A percentile compares a stretch with the other conserved stretches of the same genome.
These are phyloP conservation scores for Coelopa frigida DNA, from an alignment of 1,140 invertebrate genomes.

Conservation along the genomic window DNA sequence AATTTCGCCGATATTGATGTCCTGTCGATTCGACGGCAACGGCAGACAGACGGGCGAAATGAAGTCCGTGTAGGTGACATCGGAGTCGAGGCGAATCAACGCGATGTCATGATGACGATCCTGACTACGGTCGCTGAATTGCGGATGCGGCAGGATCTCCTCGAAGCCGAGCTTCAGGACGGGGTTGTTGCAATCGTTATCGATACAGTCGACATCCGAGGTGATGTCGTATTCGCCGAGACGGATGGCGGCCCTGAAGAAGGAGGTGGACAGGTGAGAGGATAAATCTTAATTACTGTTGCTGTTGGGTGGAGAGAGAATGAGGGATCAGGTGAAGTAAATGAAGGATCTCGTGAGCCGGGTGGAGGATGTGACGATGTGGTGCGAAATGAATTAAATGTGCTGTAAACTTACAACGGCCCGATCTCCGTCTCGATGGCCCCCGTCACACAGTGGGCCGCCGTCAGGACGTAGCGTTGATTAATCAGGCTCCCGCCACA, in stretches of 20 bases:
- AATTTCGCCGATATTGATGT: conserved; percentile 45
- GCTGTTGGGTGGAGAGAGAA: no score
- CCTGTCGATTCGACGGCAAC: conserved; percentile 29
- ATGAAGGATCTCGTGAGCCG: no score
- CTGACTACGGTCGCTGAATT: conserved; percentile 49
- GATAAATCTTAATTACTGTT: no score
- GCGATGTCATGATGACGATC: conserved; percentile 62
- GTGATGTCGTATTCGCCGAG: conserved; percentile 57
- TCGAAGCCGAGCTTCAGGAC: conserved; percentile 50
- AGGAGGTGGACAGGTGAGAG: no score
- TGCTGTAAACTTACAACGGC: no score
- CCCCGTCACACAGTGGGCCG: conserved; percentile 66
- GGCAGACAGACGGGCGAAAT: conserved; percentile 71
- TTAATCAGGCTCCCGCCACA: conserved; percentile 68
- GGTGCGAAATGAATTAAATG: no score
- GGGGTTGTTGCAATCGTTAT: conserved; percentile 45
- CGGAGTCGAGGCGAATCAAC: conserved; percentile 51
- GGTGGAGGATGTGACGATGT: no score
- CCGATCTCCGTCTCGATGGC: conserved; percentile 38
- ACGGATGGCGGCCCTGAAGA: conserved; percentile 51
- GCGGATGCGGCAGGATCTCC: conserved; percentile 54
- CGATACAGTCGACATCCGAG: conserved; percentile 50
- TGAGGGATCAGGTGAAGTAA: not conserved
- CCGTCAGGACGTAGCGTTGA: conserved; percentile 54
- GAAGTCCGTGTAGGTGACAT: conserved; percentile 51